phyloP scores from a whole-genome alignment of 2,888 invertebrate genomes.

The Macropis europaea region DNA sequence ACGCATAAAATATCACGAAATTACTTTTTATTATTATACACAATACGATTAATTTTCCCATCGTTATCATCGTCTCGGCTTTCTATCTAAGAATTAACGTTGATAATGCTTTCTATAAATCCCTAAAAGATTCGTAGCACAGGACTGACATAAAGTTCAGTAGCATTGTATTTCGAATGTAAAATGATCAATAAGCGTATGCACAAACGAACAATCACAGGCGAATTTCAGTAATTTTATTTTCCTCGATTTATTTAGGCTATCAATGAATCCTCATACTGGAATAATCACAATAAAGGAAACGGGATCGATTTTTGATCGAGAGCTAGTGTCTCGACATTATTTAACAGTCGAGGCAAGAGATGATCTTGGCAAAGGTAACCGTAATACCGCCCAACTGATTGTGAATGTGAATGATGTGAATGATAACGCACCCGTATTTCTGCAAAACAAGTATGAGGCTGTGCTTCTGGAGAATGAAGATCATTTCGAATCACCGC shows the following conservation, averaged over 20 bases:
- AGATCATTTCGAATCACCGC: constrained; percentile 86
- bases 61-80: too few species aligned
- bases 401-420: constrained; percentile 91
- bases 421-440: constrained; percentile 94
- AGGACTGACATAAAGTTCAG: too few species aligned
- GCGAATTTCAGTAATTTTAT: not conserved
- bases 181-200: too few species aligned
- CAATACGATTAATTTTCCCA: too few species aligned
- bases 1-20: too few species aligned
- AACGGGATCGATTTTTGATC: constrained; percentile 89
- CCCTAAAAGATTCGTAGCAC: too few species aligned
- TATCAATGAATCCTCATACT: constrained; percentile 89
- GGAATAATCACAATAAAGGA: constrained; percentile 92
- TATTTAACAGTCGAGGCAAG: constrained; percentile 94
- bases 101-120: too few species aligned
- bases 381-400: constrained; percentile 91
- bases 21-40: too few species aligned
- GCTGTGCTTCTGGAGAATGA: constrained; percentile 92
- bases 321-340: constrained; percentile 91
- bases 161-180: too few species aligned
- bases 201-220: too few species aligned
- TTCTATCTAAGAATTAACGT: too few species aligned
- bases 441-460: constrained; percentile 91
- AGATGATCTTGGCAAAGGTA: constrained; percentile 92
- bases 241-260: constrained; percentile 82